These are phyloP conservation scores for Caenorhabditis sp. DNA, from an alignment of 2,888 invertebrate species.

Conservation along the genomic window DNA sequence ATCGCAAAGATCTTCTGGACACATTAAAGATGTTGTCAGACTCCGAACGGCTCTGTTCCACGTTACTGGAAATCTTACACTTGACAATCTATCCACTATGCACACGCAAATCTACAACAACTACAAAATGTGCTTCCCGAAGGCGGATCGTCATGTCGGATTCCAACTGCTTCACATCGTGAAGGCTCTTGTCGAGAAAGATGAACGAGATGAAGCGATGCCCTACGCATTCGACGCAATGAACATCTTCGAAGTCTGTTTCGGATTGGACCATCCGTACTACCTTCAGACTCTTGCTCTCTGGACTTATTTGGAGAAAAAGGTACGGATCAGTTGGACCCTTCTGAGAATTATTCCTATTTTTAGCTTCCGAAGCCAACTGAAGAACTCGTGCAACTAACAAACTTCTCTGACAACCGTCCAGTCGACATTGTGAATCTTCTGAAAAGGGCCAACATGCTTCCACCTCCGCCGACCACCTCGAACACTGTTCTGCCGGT, in stretches of 20 bases:
- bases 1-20: too few species aligned
- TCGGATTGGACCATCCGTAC: constrained; percentile 78
- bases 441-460: constrained; percentile 63
- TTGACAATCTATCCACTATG: constrained; percentile 66
- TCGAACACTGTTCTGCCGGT: too few species aligned
- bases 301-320: constrained; percentile 78
- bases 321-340: too few species aligned
- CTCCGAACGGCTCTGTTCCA: constrained; percentile 74
- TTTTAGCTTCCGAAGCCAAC: constrained; percentile 71
- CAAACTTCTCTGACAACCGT: constrained; percentile 69
- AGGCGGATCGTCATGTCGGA: constrained; percentile 76
- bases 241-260: constrained; percentile 78
- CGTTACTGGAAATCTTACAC: constrained; percentile 68
- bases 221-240: constrained; percentile 78
- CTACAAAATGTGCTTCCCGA: constrained; percentile 77
- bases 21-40: constrained; percentile 37
- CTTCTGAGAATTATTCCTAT: too few species aligned
- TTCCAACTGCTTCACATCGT: constrained; percentile 76
- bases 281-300: constrained; percentile 77
- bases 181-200: constrained; percentile 71
- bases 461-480: constrained; percentile 48
- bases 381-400: constrained; percentile 71
- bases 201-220: constrained; percentile 72
- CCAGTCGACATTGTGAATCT: constrained; percentile 66
- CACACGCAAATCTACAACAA: constrained; percentile 76